A percentile compares a stretch with the other conserved stretches of the same genome.
These are phyloP conservation scores for Gymnorhina tibicen DNA, from an alignment of 2,113 vertebrate species.

Conservation along the genomic window DNA sequence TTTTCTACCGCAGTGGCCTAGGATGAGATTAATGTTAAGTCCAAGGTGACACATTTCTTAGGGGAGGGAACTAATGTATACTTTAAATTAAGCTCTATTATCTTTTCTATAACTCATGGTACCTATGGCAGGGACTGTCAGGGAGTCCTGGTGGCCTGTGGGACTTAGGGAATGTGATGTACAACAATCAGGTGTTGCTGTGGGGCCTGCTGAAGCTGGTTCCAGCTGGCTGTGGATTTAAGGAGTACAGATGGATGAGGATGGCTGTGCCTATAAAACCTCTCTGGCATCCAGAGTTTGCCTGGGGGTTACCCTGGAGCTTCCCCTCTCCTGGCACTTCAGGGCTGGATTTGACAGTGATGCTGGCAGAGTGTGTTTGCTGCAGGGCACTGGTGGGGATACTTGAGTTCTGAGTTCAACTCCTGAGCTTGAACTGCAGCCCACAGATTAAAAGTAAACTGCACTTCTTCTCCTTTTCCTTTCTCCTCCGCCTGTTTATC, in stretches of 20 bases:
- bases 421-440: not conserved
- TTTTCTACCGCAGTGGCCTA: not conserved
- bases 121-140: not conserved
- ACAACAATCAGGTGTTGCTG: rapidly evolving
- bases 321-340: not conserved
- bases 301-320: not conserved
- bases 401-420: not conserved
- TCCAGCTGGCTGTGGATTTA: not conserved
- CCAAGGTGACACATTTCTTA: not conserved
- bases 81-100: not conserved
- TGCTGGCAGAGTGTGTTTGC: not conserved
- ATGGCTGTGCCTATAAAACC: not conserved
- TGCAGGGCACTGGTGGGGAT: not conserved
- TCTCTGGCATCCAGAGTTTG: not conserved
- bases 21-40: not conserved
- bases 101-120: not conserved
- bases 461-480: not conserved
- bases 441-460: not conserved
- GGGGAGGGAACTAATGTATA: not conserved
- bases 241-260: not conserved
- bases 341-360: not conserved
- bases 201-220: not conserved
- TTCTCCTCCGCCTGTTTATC: not conserved
- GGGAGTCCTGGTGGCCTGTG: not conserved
- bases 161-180: not conserved